These are phyloP conservation scores for Gymnoscelis rufifasciata DNA, from an alignment of 2,888 invertebrate genomes.

Conservation along the genomic window DNA sequence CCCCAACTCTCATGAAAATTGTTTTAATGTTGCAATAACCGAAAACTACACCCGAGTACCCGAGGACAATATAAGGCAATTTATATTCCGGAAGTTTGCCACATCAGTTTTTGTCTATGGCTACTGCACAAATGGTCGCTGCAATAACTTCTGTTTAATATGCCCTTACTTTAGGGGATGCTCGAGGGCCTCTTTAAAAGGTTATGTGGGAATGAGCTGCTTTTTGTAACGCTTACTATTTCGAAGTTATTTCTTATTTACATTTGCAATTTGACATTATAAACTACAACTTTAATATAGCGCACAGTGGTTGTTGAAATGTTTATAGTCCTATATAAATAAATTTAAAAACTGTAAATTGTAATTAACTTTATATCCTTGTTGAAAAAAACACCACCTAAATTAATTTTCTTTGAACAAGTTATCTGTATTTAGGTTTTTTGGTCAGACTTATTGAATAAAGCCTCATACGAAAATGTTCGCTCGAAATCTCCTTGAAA, in stretches of 20 bases:
- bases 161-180: constrained; percentile 16
- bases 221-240: constrained; percentile 2
- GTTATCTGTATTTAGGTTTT: no score
- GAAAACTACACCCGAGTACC: neutral
- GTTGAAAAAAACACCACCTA: no score
- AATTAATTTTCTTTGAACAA: no score
- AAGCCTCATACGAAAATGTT: constrained; percentile 1
- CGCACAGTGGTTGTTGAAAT: no score
- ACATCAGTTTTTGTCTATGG: constrained; percentile 1
- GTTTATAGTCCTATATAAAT: no score
- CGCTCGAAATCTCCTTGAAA: constrained; percentile 2
- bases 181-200: constrained; percentile 11
- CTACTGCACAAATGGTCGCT: constrained; percentile 21
- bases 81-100: neutral
- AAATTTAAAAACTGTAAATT: no score
- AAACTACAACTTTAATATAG: no score
- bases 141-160: constrained; percentile 27
- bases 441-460: no score
- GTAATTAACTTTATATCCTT: no score
- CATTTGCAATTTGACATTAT: no score
- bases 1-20: no score
- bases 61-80: neutral
- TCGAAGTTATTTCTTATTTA: neutral
- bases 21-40: neutral
- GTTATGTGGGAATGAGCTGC: constrained; percentile 8